These are phyloP conservation scores for Aphelocoma californica DNA, from an alignment of 2,797 vertebrate species.

Conservation along the genomic window DNA sequence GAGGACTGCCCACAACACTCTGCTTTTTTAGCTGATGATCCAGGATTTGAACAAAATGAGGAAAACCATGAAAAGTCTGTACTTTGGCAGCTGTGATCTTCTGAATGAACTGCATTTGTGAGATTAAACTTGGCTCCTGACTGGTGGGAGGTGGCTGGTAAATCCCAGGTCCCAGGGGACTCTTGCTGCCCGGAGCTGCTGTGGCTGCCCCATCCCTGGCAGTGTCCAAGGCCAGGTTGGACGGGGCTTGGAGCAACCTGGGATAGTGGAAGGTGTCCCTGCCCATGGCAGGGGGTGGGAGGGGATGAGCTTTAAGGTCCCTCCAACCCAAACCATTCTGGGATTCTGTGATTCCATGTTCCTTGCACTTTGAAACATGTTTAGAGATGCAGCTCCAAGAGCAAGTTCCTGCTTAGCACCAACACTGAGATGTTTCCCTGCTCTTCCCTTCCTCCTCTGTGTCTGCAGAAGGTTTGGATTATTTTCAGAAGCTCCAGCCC, in stretches of 20 bases:
- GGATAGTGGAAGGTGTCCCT: neutral
- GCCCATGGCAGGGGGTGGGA: neutral
- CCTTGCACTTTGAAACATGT: neutral
- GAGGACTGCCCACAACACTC: neutral
- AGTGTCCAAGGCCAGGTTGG: neutral
- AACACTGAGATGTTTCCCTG: neutral
- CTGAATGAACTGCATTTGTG: neutral
- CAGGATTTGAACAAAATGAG: neutral
- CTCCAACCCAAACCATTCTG: neutral
- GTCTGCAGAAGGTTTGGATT: neutral
- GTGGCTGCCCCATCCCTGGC: neutral
- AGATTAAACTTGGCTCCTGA: neutral
- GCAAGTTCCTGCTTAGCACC: neutral
- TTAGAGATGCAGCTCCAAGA: neutral
- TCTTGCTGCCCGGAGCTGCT: neutral
- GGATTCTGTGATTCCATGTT: neutral
- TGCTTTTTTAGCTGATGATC: neutral
- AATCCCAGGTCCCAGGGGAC: neutral
- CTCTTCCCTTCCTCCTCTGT: neutral
- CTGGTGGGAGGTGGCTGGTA: neutral
- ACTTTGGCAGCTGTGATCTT: neutral
- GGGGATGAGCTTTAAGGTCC: neutral
- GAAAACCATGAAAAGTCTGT: neutral
- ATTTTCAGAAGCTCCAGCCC: neutral
- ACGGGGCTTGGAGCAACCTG: rapidly evolving